A percentile compares a stretch with the other conserved stretches of the same genome.
These are phyloP conservation scores for Prolemur simus DNA, from an alignment of 2,113 vertebrate genomes.

Conservation along the genomic window DNA sequence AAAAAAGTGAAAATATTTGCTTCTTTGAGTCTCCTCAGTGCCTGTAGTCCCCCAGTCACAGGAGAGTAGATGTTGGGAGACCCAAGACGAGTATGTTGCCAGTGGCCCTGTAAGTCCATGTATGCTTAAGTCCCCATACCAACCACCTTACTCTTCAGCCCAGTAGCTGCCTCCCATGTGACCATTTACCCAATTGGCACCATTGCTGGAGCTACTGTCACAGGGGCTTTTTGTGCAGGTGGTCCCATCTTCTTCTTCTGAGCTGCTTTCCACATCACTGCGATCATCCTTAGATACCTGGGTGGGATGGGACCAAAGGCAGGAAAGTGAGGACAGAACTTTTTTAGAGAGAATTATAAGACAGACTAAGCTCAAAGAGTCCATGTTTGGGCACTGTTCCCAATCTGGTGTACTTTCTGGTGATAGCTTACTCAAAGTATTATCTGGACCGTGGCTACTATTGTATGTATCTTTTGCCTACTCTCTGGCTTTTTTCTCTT, in stretches of 20 bases:
- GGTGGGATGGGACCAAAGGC: neutral
- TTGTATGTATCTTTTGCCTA: neutral
- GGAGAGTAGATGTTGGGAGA: neutral
- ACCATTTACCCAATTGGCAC: constrained; percentile 92
- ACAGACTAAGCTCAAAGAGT: neutral
- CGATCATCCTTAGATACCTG: constrained; percentile 97
- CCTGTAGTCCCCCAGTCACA: constrained; percentile 31
- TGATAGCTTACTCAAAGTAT: neutral
- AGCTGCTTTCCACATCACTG: constrained; percentile 98
- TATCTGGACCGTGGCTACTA: neutral
- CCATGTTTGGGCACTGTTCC: neutral
- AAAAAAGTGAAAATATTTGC: constrained; percentile 67
- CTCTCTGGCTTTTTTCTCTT: neutral
- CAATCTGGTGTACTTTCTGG: neutral
- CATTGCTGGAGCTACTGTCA: constrained; percentile 81
- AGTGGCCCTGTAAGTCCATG: constrained; percentile 66
- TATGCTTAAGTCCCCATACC: constrained; percentile 50
- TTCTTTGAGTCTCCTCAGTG: constrained; percentile 67
- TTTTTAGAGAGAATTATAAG: neutral
- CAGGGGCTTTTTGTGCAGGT: constrained; percentile 79
- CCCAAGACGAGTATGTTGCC: neutral
- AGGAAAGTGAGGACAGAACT: neutral
- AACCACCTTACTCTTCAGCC: constrained; percentile 83
- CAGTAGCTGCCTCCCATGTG: constrained; percentile 85
- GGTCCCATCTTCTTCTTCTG: constrained; percentile 90